A percentile compares a stretch with the other conserved stretches of the same genome.
phyloP scores from a whole-genome alignment of 2,888 invertebrate genomes.

The Lasius fuliginosus region DNA sequence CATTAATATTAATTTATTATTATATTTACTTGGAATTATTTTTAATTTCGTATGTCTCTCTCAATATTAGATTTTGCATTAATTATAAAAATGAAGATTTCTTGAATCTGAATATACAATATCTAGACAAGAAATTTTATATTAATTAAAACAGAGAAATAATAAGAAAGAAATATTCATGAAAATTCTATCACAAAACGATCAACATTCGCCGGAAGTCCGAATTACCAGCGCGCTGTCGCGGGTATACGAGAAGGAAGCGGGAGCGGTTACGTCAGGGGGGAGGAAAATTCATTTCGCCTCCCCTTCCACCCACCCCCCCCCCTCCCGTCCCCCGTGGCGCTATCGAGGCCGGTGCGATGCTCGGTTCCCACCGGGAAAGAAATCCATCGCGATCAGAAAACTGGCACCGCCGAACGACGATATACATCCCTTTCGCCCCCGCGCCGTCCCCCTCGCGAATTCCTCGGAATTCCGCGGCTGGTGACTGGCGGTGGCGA shows the following conservation, averaged over 20 bases:
- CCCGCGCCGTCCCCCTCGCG: conserved; percentile 58
- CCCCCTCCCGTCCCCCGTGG: conserved; percentile 4
- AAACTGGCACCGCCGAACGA: conserved; percentile 79
- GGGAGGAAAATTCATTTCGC: conserved; percentile 56
- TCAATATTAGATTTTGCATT: not conserved
- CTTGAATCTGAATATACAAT: not conserved
- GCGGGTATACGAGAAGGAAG: not conserved
- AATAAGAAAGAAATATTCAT: not conserved
- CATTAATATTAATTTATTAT: not conserved
- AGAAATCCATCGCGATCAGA: conserved; percentile 81
- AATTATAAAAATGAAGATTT: not conserved
- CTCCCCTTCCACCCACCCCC: not conserved
- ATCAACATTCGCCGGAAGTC: conserved; percentile 23
- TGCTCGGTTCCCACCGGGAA: conserved; percentile 69
- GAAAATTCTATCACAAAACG: conserved; percentile 16
- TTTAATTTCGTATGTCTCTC: not conserved
- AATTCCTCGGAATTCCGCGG: conserved; percentile 77
- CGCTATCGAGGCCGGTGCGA: conserved; percentile 58
- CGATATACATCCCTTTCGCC: conserved; percentile 64
- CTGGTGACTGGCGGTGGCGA: conserved; percentile 84
- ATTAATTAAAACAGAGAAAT: conserved; percentile 2
- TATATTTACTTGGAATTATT: not conserved
- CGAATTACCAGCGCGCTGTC: conserved; percentile 13
- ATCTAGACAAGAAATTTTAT: not conserved
- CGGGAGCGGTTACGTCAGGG: conserved; percentile 34